Conservation (phyloP, 2,888 invertebrate genomes). For the Reticulitermes lucifugus region DNA sequence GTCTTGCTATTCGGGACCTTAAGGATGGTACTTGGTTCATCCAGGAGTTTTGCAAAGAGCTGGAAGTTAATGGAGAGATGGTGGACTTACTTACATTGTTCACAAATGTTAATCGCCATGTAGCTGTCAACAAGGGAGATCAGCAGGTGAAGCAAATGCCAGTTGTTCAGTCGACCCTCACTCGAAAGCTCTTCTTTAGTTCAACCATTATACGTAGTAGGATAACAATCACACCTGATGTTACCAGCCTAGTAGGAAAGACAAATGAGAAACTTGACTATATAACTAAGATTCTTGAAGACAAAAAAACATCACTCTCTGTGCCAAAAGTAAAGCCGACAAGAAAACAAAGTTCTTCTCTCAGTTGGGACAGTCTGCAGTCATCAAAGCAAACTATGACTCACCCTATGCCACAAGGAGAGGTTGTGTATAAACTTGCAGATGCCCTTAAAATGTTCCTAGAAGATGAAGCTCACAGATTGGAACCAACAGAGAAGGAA, state of each 20-base stretch:
- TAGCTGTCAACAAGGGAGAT: slow-evolving; percentile 30
- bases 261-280: background rate
- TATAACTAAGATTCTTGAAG: background rate
- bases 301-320: background rate
- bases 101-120: slow-evolving; percentile 45
- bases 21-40: slow-evolving; percentile 67
- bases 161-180: slow-evolving; percentile 42
- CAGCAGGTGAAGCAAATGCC: slow-evolving; percentile 23
- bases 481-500: background rate
- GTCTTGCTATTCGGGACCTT: slow-evolving; percentile 65
- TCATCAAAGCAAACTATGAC: background rate
- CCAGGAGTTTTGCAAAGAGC: slow-evolving; percentile 63
- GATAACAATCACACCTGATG: background rate
- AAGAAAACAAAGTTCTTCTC: background rate
- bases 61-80: slow-evolving; percentile 56
- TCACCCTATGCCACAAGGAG: background rate
- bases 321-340: background rate
- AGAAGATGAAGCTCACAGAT: background rate
- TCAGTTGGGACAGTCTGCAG: background rate
- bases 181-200: slow-evolving; percentile 24
- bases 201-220: background rate
- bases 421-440: background rate
- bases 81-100: slow-evolving; percentile 42
- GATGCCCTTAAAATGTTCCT: slow-evolving; percentile 29
- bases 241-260: background rate